phyloP scores from a whole-genome alignment of 2,888 invertebrate genomes.

The Noctua comes region DNA sequence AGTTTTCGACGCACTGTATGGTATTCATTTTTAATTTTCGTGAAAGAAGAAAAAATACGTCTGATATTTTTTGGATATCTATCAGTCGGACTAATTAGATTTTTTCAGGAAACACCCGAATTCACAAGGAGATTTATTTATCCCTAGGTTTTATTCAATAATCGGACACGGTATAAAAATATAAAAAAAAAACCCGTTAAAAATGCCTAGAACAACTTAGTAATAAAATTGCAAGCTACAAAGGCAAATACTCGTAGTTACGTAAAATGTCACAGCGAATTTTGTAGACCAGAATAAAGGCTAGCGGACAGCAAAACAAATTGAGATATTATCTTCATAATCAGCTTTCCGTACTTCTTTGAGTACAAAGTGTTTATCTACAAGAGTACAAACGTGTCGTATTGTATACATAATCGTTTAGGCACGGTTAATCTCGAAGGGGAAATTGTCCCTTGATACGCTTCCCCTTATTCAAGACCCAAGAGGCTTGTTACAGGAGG shows the following conservation, averaged over 20 bases:
- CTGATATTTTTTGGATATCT: no score
- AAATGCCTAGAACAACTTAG: background rate
- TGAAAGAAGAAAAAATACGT: no score
- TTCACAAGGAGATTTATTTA: background rate
- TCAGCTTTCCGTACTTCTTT: slow-evolving; percentile 60
- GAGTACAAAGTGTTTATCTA: slow-evolving; percentile 64
- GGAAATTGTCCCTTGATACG: slow-evolving; percentile 85
- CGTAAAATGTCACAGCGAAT: slow-evolving; percentile 22
- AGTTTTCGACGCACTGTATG: no score
- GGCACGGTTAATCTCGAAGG: slow-evolving; percentile 75
- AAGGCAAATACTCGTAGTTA: slow-evolving; percentile 34
- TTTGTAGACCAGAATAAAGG: slow-evolving; percentile 34
- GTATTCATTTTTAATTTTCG: no score
- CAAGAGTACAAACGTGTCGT: slow-evolving; percentile 63
- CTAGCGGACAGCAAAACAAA: slow-evolving; percentile 47
- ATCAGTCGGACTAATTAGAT: no score
- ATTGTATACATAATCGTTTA: slow-evolving; percentile 71
- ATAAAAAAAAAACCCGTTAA: background rate
- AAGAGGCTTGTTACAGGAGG: slow-evolving; percentile 57
- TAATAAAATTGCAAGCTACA: slow-evolving; percentile 36
- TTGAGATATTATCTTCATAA: slow-evolving; percentile 64
- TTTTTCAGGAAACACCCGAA: no score
- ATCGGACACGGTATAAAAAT: no score
- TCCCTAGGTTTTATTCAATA: background rate
- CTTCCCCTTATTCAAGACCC: slow-evolving; percentile 75